Base-by-base conservation (phyloP, 2,113 vertebrate genomes). In the Ammodytes dubius region DNA sequence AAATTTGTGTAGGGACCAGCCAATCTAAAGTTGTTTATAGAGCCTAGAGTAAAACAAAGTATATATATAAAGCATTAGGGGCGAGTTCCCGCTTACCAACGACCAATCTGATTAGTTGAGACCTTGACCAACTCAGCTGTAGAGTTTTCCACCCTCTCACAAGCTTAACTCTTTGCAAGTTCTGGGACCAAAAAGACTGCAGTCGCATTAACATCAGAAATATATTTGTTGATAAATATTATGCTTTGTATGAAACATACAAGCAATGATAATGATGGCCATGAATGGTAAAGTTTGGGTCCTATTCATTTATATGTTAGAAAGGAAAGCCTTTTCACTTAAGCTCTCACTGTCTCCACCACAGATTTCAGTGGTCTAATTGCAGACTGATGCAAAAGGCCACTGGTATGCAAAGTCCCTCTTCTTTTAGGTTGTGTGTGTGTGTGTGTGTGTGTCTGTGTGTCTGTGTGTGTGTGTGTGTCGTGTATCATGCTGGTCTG, bases 311-410 rank as follows among this genome's bases (percentile, higher is more conserved):
- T 61, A 35, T 13, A 6, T 70, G 40, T 61, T 61, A 54, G 19
- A 74, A 67, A 61, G 5, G 0, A 42, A 61, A 58, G 9, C 11
- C 8, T 39, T 15, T 74, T 40, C 40, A 40, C 12, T 13, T 12
- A 49, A 40, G 8, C 56, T 57, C 6, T 72, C n/a, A 13, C 2
- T 67, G 47, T 54, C 40, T 39, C 58, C 37, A 39, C 69, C 14
- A 40, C 19, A 13, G 6, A 10, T 52, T 61, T 7, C 19, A 52
- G 43, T 42, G 40, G 58, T 63, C 71, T 64, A 9, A 79, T 52
- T 50, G 2, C 11, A 57, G 40, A 63, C 40, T 49, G 54, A 82
- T 37, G 40, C 39, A 45, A 74, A 82, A 47, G 69, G n/a, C n/a
- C 27, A 43, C n/a, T 64, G 52, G 40, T 42, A 57, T 39, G 49